These are phyloP conservation scores for Drosophila pseudoananassae DNA, from an alignment of 1,140 invertebrate genomes.

Conservation along the genomic window DNA sequence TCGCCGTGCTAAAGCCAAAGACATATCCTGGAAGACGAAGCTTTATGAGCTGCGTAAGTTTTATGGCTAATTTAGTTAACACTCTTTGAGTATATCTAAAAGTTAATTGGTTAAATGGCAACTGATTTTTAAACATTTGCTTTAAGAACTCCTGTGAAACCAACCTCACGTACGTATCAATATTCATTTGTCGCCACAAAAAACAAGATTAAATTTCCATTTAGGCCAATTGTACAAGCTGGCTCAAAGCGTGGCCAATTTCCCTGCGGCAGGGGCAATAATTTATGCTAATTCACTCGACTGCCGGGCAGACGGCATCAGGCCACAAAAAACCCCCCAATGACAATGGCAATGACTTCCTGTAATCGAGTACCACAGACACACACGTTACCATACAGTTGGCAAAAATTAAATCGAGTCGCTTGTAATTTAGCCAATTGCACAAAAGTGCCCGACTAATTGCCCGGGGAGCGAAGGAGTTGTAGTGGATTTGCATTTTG, in stretches of 20 bases:
- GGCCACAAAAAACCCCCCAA: slow-evolving; percentile 17
- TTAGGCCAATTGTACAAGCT: slow-evolving; percentile 17
- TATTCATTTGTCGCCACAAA: slow-evolving; percentile 3
- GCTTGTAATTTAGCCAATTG: slow-evolving; percentile 68
- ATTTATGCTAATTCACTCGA: slow-evolving; percentile 63
- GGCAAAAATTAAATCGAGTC: slow-evolving; percentile 50
- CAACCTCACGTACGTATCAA: not conserved
- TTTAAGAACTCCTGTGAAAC: not conserved
- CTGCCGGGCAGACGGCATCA: slow-evolving; percentile 18
- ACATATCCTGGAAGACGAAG: not conserved
- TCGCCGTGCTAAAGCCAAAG: slow-evolving; percentile 14
- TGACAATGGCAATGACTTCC: slow-evolving; percentile 53
- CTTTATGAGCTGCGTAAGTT: not conserved
- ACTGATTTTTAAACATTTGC: not conserved
- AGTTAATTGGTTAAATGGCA: not conserved
- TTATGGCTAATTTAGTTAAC: slow-evolving; percentile 2
- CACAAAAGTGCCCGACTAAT: slow-evolving; percentile 68
- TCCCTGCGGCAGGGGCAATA: slow-evolving; percentile 23
- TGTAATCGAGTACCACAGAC: slow-evolving; percentile 27
- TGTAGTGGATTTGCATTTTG: slow-evolving; percentile 48
- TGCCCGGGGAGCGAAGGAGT: slow-evolving; percentile 52
- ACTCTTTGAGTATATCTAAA: not conserved
- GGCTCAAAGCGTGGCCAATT: slow-evolving; percentile 5
- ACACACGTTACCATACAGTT: slow-evolving; percentile 13
- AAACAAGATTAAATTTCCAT: slow-evolving; percentile 37